These are phyloP conservation scores for Nanorana parkeri DNA, from an alignment of 2,113 vertebrate genomes.

Conservation along the genomic window DNA sequence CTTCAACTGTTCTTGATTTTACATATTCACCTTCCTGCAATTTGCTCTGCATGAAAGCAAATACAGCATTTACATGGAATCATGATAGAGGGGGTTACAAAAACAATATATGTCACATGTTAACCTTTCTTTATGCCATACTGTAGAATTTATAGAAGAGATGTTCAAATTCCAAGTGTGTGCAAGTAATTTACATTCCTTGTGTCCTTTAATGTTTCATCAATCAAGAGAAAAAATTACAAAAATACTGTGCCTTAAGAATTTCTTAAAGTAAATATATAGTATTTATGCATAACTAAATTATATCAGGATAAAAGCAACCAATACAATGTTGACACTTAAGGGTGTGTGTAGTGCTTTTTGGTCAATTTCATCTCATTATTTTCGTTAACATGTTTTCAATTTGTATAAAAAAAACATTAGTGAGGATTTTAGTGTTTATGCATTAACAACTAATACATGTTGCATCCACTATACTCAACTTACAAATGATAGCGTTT, in stretches of 20 bases:
- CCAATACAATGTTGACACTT: background rate
- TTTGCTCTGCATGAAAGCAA: constrained; percentile 21
- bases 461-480: too few species aligned
- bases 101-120: constrained; percentile 25
- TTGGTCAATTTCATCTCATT: too few species aligned
- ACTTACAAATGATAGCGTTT: too few species aligned
- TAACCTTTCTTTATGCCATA: constrained; percentile 7
- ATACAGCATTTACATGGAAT: constrained; percentile 20
- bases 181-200: constrained; percentile 5
- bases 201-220: constrained; percentile 5
- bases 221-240: background rate
- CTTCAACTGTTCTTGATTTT: constrained; percentile 2
- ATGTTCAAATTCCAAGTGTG: constrained; percentile 8
- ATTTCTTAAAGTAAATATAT: background rate
- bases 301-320: background rate
- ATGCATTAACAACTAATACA: too few species aligned
- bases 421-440: too few species aligned
- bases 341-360: too few species aligned
- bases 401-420: too few species aligned
- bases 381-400: too few species aligned
- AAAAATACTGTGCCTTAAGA: constrained; percentile 9
- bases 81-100: constrained; percentile 18
- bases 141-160: constrained; percentile 27
- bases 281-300: background rate
- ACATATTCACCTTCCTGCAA: constrained; percentile 18